phyloP scores from a whole-genome alignment of 2,797 vertebrate species.

The Argentina silus region DNA sequence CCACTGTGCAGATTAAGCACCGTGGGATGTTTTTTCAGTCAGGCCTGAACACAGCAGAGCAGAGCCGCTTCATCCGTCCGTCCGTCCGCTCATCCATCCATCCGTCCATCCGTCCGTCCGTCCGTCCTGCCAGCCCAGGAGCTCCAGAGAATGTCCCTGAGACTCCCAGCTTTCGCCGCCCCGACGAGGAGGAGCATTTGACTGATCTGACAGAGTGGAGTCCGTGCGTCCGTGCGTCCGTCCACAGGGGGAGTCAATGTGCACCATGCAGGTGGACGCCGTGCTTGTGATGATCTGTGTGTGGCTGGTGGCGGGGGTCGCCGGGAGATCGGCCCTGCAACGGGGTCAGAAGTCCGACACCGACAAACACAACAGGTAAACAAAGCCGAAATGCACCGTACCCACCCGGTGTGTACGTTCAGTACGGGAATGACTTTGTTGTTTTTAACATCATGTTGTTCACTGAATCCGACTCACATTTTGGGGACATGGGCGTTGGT shows the following conservation, averaged over 20 bases:
- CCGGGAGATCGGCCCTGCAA: constrained; percentile 63
- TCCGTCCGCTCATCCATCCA: constrained; percentile 31
- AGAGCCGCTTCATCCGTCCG: constrained; percentile 45
- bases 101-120: neutral
- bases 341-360: constrained; percentile 73
- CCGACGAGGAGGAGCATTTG: constrained; percentile 63
- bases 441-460: too few species aligned
- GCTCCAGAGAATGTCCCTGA: constrained; percentile 69
- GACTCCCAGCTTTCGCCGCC: constrained; percentile 57
- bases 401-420: too few species aligned
- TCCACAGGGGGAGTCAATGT: constrained; percentile 42
- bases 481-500: too few species aligned
- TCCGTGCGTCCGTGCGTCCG: too few species aligned
- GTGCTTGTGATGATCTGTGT: constrained; percentile 73
- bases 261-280: constrained; percentile 79
- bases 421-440: too few species aligned
- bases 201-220: constrained; percentile 58
- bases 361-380: constrained; percentile 81
- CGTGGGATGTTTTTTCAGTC: constrained; percentile 76
- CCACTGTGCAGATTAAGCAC: constrained; percentile 83
- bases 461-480: too few species aligned
- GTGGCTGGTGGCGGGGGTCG: constrained; percentile 59
- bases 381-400: too few species aligned
- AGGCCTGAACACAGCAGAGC: constrained; percentile 32
- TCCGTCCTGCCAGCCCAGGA: constrained; percentile 27